Conservation (phyloP, 2,888 invertebrate species). For the Proisotoma minuta region DNA sequence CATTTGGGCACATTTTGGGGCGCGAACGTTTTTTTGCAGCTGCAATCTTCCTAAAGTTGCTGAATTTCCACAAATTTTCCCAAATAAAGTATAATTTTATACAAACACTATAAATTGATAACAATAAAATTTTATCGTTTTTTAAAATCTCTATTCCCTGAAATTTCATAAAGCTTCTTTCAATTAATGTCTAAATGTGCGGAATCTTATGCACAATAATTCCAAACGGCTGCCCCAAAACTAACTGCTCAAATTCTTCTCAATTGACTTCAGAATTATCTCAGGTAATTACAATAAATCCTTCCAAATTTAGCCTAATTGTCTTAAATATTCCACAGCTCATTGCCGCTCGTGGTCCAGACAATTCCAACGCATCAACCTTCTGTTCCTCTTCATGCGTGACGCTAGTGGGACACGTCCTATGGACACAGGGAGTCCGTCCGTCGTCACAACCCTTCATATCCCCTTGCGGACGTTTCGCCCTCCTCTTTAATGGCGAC, state of each 20-base stretch:
- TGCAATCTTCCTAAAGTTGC: too few relatives aligned
- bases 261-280: neutral
- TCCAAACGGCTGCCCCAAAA: neutral
- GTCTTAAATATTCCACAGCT: neutral
- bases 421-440: conserved; percentile 73
- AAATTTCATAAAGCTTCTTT: too few relatives aligned
- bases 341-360: neutral
- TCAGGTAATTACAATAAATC: too few relatives aligned
- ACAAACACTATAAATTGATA: too few relatives aligned
- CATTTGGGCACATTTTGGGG: too few relatives aligned
- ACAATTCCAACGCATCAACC: too few relatives aligned
- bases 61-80: too few relatives aligned
- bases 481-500: conserved; percentile 85
- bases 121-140: too few relatives aligned
- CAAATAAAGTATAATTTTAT: too few relatives aligned
- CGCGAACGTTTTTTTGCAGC: too few relatives aligned
- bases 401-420: conserved; percentile 55
- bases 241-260: neutral
- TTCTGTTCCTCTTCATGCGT: too few relatives aligned
- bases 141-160: too few relatives aligned
- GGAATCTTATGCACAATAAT: conserved; percentile 35
- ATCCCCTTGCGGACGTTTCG: conserved; percentile 54
- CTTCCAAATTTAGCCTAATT: neutral
- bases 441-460: conserved; percentile 63
- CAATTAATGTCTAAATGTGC: conserved; percentile 25